Percentiles rank a stretch among this genome's conserved stretches.
Evolutionary conservation across 2,888 invertebrate genomes (phyloP).

Genomic region (Axea sp.): DNA sequence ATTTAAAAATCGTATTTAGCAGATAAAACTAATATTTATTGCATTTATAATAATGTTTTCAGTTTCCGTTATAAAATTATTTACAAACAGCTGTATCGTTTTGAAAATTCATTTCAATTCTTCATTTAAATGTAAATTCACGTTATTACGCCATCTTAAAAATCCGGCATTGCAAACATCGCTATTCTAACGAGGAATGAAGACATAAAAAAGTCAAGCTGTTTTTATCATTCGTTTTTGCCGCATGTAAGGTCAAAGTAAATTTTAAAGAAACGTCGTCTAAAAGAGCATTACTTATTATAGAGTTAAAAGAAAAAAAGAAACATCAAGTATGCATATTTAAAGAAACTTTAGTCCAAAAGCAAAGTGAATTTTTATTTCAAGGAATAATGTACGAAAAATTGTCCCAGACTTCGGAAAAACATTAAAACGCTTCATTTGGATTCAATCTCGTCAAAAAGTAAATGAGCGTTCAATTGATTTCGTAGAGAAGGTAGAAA

Average conservation of each 20-base stretch:
- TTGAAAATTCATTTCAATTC: constrained; percentile 21
- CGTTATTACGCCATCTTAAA: constrained; percentile 13
- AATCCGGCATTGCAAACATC: constrained; percentile 29
- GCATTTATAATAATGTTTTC: too few relatives aligned
- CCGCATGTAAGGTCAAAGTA: constrained; percentile 27
- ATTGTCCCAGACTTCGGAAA: not conserved
- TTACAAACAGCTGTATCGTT: too few relatives aligned
- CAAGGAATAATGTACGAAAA: constrained; percentile 4
- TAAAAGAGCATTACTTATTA: constrained; percentile 41
- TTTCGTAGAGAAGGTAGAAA: constrained; percentile 11
- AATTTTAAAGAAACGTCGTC: constrained; percentile 26
- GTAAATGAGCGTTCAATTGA: constrained; percentile 52
- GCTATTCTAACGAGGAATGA: constrained; percentile 29
- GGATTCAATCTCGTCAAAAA: constrained; percentile 17
- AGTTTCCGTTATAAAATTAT: too few relatives aligned
- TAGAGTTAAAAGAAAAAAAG: too few relatives aligned
- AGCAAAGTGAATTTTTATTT: not conserved
- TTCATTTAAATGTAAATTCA: constrained; percentile 10
- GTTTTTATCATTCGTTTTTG: constrained; percentile 27
- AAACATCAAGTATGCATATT: constrained; percentile 31
- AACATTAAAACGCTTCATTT: not conserved
- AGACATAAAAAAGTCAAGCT: constrained; percentile 17
- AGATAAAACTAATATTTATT: too few relatives aligned
- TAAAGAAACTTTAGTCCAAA: constrained; percentile 2
- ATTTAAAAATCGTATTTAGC: too few relatives aligned